phyloP scores from a whole-genome alignment of 2,113 vertebrate genomes.

The Sisor rabdophorus region DNA sequence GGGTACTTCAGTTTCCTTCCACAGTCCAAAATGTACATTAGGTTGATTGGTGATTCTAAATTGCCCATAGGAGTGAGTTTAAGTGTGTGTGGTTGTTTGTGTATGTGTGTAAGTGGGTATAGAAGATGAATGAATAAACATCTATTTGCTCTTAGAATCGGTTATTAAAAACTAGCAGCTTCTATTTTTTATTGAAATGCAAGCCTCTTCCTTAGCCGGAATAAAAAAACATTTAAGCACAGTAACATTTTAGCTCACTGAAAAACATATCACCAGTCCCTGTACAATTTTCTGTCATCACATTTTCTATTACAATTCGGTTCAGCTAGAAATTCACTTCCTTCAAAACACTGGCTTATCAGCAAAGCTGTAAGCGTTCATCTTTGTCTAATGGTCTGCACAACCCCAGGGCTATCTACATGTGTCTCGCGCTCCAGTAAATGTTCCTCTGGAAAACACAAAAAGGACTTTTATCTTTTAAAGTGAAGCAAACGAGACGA shows the following conservation, averaged over 20 bases:
- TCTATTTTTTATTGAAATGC: neutral
- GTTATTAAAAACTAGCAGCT: neutral
- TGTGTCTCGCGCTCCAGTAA: neutral
- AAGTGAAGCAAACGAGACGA: conserved; percentile 10
- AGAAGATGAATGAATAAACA: too few relatives aligned
- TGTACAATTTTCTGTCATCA: neutral
- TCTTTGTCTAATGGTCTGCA: neutral
- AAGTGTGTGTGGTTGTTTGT: too few relatives aligned
- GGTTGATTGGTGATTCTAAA: too few relatives aligned
- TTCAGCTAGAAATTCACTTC: neutral
- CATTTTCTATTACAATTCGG: conserved; percentile 8
- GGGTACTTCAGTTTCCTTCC: too few relatives aligned
- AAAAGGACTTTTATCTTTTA: neutral
- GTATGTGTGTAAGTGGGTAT: too few relatives aligned
- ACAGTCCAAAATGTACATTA: too few relatives aligned
- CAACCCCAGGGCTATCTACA: neutral
- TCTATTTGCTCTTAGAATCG: neutral
- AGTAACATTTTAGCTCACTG: neutral
- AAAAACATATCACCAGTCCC: conserved; percentile 8
- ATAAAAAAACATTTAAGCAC: neutral
- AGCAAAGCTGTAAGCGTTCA: neutral
- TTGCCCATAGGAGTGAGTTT: too few relatives aligned
- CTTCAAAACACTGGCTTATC: neutral
- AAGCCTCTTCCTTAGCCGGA: neutral
- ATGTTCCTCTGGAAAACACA: neutral